Evolutionary conservation across 2,113 vertebrate genomes (phyloP).

Genomic region (Pampusana beccarii): DNA sequence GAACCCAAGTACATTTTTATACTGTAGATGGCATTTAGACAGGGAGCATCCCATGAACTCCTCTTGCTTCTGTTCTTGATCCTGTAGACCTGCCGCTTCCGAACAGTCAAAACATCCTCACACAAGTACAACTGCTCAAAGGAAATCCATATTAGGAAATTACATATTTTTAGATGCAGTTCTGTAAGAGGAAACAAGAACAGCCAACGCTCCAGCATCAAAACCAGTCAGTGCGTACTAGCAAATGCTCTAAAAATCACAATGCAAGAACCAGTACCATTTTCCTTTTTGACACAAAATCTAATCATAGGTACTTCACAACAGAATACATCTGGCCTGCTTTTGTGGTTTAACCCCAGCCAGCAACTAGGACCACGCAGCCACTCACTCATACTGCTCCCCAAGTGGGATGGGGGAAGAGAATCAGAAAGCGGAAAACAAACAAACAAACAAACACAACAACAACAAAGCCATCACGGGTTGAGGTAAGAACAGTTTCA

Average conservation of each 20-base stretch:
- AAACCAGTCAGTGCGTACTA: background rate
- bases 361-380: too few relatives aligned
- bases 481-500: too few relatives aligned
- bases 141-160: constrained; percentile 9
- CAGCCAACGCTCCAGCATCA: background rate
- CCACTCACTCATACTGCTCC: too few relatives aligned
- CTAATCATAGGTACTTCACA: background rate
- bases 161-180: background rate
- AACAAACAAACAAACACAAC: too few relatives aligned
- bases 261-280: background rate
- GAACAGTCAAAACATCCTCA: background rate
- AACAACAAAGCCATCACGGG: too few relatives aligned
- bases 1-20: background rate
- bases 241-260: background rate
- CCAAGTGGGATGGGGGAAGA: too few relatives aligned
- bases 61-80: background rate
- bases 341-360: background rate
- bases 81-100: background rate
- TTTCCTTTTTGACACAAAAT: background rate
- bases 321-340: background rate
- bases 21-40: background rate
- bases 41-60: background rate
- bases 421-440: too few relatives aligned
- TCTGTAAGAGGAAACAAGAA: constrained; percentile 1
- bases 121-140: background rate